Evolutionary conservation across 2,888 invertebrate species (phyloP), one percentile per base, ranked within the genome.

Genomic region (Malachius bipustulatus): DNA sequence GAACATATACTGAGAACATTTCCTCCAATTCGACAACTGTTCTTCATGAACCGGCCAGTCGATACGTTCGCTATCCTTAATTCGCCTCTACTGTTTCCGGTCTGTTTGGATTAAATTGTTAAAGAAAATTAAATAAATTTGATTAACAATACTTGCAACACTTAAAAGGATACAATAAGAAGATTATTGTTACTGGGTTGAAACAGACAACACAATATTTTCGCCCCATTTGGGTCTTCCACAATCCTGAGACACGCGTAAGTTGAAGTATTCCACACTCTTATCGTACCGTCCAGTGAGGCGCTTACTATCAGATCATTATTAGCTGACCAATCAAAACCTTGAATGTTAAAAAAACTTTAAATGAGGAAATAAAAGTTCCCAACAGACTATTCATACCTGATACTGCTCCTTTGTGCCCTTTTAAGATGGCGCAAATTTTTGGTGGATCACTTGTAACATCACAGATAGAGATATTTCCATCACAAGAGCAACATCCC

Each of bases 111-210:
- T 14, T 4, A 30, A 28, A 30, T 12, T 26, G 37, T 51, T 56
- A 54, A 57, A 52, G 48, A 48, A 36, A 14, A 34, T 9, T 24
- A 26, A 16, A 11, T 14, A 11, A 30, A 29, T 29, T 31, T 8
- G 4, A 34, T 14, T 15, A 19, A 12, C 8, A 39, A 29, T 30
- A 16, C 9, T 30, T 19, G 6, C 24, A 19, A 19, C n/a, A 19
- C 24, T 19, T 9, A 12, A 64, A 73, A 77, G 76, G 77, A 77
- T 79, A 82, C 82, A 51, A 85, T 75, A 47, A 87, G 76, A 66
- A 87, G 75, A 61, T 88, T 88, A 55, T 87, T 87, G 56, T 88
- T 89, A 30, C 78, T 72, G 0, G 87, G 87, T 55, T 84, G 82
- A 63, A 88, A 88, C 32, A 74, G 69, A 59, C 85, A 84, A 53